Conservation (phyloP, 2,113 vertebrate genomes). For the Apistogramma diplotaenia region DNA sequence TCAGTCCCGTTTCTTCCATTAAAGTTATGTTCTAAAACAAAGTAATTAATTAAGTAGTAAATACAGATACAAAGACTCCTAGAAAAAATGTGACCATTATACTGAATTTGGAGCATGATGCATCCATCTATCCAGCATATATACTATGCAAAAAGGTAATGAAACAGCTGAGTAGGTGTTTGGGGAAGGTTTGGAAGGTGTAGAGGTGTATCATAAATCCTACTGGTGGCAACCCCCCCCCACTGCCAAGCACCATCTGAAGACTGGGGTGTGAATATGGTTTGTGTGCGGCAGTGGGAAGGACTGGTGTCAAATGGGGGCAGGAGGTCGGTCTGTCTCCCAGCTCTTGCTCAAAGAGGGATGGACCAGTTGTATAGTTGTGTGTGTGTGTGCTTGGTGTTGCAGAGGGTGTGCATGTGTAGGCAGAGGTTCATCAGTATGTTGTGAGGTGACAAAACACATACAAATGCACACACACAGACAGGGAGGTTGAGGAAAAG, state of each 20-base stretch:
- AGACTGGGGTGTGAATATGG: conserved; percentile 94
- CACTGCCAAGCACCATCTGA: conserved; percentile 88
- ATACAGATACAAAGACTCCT: no score
- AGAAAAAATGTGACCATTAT: no score
- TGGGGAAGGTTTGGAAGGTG: neutral
- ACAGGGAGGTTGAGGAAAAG: conserved; percentile 58
- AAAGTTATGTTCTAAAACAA: no score
- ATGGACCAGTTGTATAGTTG: conserved; percentile 83
- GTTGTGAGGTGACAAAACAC: conserved; percentile 64
- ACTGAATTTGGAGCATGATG: no score
- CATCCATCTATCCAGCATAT: neutral
- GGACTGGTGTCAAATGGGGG: conserved; percentile 82
- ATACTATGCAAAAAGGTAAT: conserved; percentile 35
- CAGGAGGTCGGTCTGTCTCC: conserved; percentile 95
- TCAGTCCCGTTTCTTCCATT: no score
- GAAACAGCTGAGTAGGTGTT: conserved; percentile 46
- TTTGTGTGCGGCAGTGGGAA: conserved; percentile 51
- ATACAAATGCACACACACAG: conserved; percentile 45
- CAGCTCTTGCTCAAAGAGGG: conserved; percentile 80
- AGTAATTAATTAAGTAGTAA: no score
- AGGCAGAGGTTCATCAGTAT: conserved; percentile 59
- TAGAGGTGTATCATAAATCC: conserved; percentile 78
- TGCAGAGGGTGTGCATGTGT: conserved; percentile 68
- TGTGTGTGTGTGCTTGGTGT: conserved; percentile 10
- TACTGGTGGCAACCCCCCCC: conserved; percentile 80